Base-by-base conservation (phyloP, 2,113 vertebrate species). In the Myiopsitta monachus region DNA sequence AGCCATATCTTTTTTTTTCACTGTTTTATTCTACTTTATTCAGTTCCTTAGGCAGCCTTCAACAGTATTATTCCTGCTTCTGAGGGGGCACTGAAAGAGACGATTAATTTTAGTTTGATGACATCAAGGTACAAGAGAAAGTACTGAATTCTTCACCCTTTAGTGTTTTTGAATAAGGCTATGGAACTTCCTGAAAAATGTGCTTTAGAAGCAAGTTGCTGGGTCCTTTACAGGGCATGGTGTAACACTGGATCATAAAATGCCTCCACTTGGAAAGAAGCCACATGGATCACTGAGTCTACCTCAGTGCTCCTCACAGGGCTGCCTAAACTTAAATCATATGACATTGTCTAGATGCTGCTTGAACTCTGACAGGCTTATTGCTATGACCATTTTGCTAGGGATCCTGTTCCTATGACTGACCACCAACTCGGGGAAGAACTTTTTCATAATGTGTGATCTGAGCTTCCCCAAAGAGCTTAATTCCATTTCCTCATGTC, bases 331-430 rank as follows among this genome's bases (percentile, higher is more conserved):
- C 52, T 7, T 36, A 72, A 76, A 68, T 13, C 9, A 41, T 49
- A 8, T 24, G 26, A 21, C 1, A 0, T 78, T 6, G 0, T 39
- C 10, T 26, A 78, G 11, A 22, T 5, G 6, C 14, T 66, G 11
- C 30, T 70, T 75, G 33, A 79, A 39, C 21, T 70, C 41, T 79
- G 16, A 10, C 10, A 67, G 27, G 1, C 6, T 69, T 70, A 12
- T 2, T 70, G 38, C 6, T 5, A 0, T 24, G 66, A 47, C 19
- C 19, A 26, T 4, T 1, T 22, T 7, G 10, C 9, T 61, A 33
- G 23, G 4, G 4, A 82, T 3, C 4, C 12, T 44, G 10, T 62
- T 81, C 22, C 47, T 69, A 17, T 27, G 57, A 41, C 16, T 1
- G 7, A 28, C 10, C 7, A 41, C 4, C 2, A 4, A 73, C 31